Evolutionary conservation across 2,888 invertebrate species (phyloP), one percentile per base, ranked within the genome.

Genomic region (Eudasyphora cyanicolor): DNA sequence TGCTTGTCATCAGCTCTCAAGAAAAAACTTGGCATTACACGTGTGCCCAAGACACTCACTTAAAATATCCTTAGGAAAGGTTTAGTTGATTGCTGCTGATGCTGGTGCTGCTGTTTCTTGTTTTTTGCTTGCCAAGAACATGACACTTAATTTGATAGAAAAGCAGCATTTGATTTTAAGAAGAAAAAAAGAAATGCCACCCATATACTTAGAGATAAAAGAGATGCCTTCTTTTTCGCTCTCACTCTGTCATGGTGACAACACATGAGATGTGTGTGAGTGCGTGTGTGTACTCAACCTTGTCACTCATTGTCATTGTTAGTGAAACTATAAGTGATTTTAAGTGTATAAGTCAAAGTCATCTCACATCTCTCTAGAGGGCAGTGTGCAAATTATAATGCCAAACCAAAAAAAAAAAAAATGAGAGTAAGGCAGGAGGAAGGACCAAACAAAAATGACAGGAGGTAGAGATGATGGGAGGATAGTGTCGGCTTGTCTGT

Each of bases 131-230:
- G 51, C 5, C 29, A 62, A 19, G 5, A 75, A 35, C 12, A 71
- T 71, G 82, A 64, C 70, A 71, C 79, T 71, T 76, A 79, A 79
- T 82, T 79, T 60, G 67, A 77, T n/a, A 67, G 35, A 42, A 57
- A 71, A 70, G 27, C 62, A 54, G 67, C 54, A 17, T 64, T 38
- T 42, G 70, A 64, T 82, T 76, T 75, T 49, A 78, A 71, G 70
- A 78, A 64, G n/a, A n/a, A n/a, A n/a, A n/a, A n/a, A n/a, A n/a
- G n/a, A n/a, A 75, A 70, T 8, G 12, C 60, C 77, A 78, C 62
- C 49, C 51, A 64, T 5, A 17, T 27, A 8, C n/a, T 57, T 38
- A 69, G 38, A 75, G 32, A 42, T 7, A n/a, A n/a, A 62, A 12
- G 7, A 57, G 19, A 17, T 19, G 5, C 38, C 17, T 19, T 12